Evolutionary conservation across 1,140 invertebrate species (phyloP), one percentile per base, ranked within the genome.

Genomic region (Brachystomella parvula): DNA sequence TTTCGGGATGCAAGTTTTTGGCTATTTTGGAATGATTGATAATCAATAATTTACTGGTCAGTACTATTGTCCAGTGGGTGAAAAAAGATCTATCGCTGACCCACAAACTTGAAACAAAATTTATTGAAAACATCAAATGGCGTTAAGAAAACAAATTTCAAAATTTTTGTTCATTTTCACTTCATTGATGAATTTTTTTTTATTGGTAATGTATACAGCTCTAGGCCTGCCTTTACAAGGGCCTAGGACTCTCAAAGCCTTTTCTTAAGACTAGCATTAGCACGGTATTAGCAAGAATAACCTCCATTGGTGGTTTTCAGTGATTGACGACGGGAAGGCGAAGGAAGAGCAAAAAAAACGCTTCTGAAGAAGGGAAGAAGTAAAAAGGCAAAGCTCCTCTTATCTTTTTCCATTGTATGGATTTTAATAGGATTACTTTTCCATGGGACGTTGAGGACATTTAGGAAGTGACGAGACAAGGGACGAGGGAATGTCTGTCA

Each of bases 391-490:
- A 15, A 6, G 3, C 49, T 53, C 24, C 24, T 44, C 39, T 26
- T 53, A 53, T 53, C 49, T 53, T 24, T 12, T 39, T 6, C 35
- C 49, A 15, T 53, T 53, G 49, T 53, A 53, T 15, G 9, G 49
- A 15, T 53, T 53, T 53, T 53, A 53, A 53, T 53, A 53, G 49
- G 49, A 53, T 53, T 53, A 53, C 35, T 39, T 39, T 39, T 19
- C 35, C 6, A 39, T 9, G 19, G 35, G 35, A 53, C 15, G 21
- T 26, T 53, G 9, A 24, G 21, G 49, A 24, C 3, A 19, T 12
- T 12, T 6, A 24, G 49, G 12, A 24, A 24, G n/a, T n/a, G n/a
- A 17, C 12, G 49, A 15, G 15, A 53, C 15, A 24, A 53, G 12
- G 24, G 6, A 15, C 6, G 21, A 24, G 21, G 12, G 12, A 6